Conservation (phyloP, 2,797 vertebrate species). For the Malurus splendens region DNA sequence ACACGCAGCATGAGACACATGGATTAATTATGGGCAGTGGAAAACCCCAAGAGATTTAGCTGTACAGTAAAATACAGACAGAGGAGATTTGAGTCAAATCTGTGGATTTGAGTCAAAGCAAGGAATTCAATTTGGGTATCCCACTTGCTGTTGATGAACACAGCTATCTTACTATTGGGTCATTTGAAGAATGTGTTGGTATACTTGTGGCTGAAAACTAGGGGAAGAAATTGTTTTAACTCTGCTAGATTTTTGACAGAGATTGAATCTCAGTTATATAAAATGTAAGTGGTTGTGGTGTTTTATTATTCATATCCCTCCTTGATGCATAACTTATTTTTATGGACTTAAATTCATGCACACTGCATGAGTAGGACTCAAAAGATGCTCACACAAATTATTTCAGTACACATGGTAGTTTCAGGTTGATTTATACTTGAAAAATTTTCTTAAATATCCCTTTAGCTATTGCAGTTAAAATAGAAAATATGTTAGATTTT, state of each 20-base stretch:
- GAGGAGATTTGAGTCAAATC: neutral
- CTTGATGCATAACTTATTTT: neutral
- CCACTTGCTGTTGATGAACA: neutral
- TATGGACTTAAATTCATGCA: neutral
- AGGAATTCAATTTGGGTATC: neutral
- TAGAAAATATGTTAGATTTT: neutral
- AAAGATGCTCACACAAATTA: neutral
- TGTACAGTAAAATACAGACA: neutral
- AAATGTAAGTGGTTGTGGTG: neutral
- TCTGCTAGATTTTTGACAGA: neutral
- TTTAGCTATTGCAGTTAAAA: neutral
- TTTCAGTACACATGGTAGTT: neutral
- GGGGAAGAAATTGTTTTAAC: neutral
- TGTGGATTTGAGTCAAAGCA: neutral
- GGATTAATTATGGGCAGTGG: neutral
- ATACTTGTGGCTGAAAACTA: neutral
- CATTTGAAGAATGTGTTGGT: neutral
- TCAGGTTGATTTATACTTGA: neutral
- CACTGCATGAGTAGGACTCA: neutral
- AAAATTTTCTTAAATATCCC: neutral
- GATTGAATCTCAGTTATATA: neutral
- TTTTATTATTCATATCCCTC: neutral
- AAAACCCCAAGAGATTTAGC: neutral
- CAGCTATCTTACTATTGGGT: neutral
- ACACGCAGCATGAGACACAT: accelerated